Conservation (phyloP, 2,888 invertebrate species). For the Epicampocera succincta region DNA sequence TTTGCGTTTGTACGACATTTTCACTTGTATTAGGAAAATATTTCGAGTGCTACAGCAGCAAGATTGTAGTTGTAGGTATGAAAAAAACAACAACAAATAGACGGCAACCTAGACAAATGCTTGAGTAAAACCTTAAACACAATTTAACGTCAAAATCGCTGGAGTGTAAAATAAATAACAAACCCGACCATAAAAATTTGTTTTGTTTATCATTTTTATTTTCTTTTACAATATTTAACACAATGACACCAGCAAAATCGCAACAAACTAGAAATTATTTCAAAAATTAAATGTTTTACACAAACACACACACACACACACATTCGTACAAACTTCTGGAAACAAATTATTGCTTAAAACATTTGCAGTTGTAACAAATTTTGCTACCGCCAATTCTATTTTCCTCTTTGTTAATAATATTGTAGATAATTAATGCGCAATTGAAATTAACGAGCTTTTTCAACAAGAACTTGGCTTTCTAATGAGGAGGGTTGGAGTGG, state of each 20-base stretch:
- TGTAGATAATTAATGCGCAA: too few relatives aligned
- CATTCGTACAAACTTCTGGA: too few relatives aligned
- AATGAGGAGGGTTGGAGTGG: too few relatives aligned
- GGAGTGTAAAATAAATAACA: constrained; percentile 51
- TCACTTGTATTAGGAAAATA: constrained; percentile 17
- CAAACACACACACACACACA: too few relatives aligned
- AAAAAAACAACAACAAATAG: constrained; percentile 4
- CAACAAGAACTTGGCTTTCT: too few relatives aligned
- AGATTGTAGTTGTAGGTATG: constrained; percentile 11
- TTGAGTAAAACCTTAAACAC: constrained; percentile 42
- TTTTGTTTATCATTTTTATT: constrained; percentile 3
- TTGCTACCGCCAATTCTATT: too few relatives aligned
- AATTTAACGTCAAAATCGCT: constrained; percentile 61
- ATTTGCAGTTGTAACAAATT: too few relatives aligned
- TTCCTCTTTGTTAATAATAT: too few relatives aligned
- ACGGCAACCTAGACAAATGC: constrained; percentile 21
- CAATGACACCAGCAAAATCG: constrained; percentile 39
- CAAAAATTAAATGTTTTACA: neutral
- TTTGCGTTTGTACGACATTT: neutral
- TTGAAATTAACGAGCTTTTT: too few relatives aligned
- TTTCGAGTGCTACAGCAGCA: constrained; percentile 9
- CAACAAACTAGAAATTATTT: constrained; percentile 22
- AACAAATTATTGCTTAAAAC: too few relatives aligned
- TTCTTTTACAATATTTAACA: constrained; percentile 24
- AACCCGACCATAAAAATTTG: constrained; percentile 30